These are phyloP conservation scores for Nemoura dubitans DNA, from an alignment of 2,888 invertebrate species.

Conservation along the genomic window DNA sequence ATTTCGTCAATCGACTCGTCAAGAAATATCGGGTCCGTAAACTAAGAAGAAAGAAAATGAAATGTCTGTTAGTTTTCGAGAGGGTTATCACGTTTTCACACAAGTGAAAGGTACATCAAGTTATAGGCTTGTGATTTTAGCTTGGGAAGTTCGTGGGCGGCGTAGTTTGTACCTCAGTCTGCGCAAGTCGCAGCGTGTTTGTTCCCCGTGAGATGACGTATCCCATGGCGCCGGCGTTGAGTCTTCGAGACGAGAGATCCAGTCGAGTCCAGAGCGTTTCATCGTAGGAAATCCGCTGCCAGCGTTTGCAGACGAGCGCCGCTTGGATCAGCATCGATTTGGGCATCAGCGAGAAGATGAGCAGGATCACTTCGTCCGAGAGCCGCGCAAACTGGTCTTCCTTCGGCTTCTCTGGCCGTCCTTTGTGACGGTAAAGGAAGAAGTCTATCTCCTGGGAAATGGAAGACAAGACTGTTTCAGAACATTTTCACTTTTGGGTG, in stretches of 20 bases:
- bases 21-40: constrained; percentile 65
- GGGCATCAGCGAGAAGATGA: constrained; percentile 84
- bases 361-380: constrained; percentile 87
- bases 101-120: neutral
- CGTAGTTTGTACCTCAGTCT: constrained; percentile 73
- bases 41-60: constrained; percentile 55
- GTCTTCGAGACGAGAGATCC: constrained; percentile 77
- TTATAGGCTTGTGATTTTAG: neutral
- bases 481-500: too few species aligned
- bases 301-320: constrained; percentile 79
- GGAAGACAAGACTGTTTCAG: too few species aligned
- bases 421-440: constrained; percentile 46
- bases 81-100: too few species aligned
- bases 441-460: constrained; percentile 48
- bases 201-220: constrained; percentile 81
- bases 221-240: constrained; percentile 75
- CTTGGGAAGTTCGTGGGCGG: too few species aligned
- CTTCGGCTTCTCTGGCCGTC: constrained; percentile 46
- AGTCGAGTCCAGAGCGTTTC: constrained; percentile 87
- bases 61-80: too few species aligned
- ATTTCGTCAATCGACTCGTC: constrained; percentile 60
- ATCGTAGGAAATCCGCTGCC: constrained; percentile 81
- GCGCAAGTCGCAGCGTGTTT: constrained; percentile 78
- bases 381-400: constrained; percentile 75
- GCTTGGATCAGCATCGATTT: constrained; percentile 77